A percentile compares a stretch with the other conserved stretches of the same genome.
Evolutionary conservation across 2,113 vertebrate genomes (phyloP).

Genomic region (Tichodroma muraria): DNA sequence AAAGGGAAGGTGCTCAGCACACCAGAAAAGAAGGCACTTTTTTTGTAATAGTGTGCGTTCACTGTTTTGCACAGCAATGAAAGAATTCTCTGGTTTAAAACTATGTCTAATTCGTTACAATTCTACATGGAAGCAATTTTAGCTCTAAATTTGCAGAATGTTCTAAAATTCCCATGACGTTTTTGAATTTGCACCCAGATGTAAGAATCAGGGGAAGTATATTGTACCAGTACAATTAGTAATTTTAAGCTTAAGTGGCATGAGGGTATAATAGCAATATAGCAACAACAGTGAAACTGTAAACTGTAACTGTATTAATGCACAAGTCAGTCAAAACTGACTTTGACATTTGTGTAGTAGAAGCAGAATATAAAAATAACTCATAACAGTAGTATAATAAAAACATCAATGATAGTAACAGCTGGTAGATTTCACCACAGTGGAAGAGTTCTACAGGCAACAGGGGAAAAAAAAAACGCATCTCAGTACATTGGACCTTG

Average conservation of each 20-base stretch:
- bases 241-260: background rate
- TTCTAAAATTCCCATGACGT: background rate
- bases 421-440: background rate
- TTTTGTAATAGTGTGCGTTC: background rate
- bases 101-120: background rate
- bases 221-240: background rate
- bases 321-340: background rate
- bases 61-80: background rate
- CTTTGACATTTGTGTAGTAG: background rate
- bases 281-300: background rate
- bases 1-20: background rate
- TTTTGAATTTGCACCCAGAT: background rate
- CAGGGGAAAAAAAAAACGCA: rapidly evolving
- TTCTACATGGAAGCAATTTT: background rate
- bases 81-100: background rate
- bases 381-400: background rate
- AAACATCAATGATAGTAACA: background rate
- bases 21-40: background rate
- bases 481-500: background rate
- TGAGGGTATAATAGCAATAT: background rate
- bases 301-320: background rate
- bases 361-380: background rate
- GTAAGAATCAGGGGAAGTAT: background rate
- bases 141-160: background rate
- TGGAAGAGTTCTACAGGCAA: background rate